Conservation (phyloP, 2,888 invertebrate species). For the Dicranocentrus wangi region DNA sequence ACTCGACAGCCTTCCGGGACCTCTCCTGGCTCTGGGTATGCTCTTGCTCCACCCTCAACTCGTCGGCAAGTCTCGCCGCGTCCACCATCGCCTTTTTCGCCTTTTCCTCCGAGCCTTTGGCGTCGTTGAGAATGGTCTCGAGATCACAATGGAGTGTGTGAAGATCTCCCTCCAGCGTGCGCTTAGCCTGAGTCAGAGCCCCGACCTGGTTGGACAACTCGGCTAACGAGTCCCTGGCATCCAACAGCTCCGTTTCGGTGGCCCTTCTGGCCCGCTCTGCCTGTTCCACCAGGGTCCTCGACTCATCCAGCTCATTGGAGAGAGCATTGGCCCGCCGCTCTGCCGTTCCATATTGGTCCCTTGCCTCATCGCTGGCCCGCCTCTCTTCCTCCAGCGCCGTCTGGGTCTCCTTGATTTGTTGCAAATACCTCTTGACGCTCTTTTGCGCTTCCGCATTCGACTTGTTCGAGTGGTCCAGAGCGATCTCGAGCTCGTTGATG, state of each 20-base stretch:
- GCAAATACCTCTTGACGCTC: conserved; percentile 77
- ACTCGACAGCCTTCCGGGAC: conserved; percentile 78
- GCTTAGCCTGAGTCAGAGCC: conserved; percentile 77
- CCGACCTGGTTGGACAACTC: conserved; percentile 77
- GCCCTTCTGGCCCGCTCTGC: conserved; percentile 78
- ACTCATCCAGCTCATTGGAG: conserved; percentile 78
- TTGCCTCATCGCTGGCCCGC: conserved; percentile 77
- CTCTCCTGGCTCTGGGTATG: conserved; percentile 78
- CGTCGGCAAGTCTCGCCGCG: conserved; percentile 79
- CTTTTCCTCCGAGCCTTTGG: conserved; percentile 75
- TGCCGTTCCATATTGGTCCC: conserved; percentile 77
- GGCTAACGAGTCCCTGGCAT: conserved; percentile 78
- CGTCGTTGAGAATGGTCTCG: conserved; percentile 73
- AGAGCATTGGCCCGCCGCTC: conserved; percentile 76
- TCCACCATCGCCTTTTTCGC: conserved; percentile 77
- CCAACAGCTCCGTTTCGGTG: conserved; percentile 77
- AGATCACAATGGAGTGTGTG: conserved; percentile 78
- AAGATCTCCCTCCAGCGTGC: conserved; percentile 78
- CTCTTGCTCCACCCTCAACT: conserved; percentile 79
- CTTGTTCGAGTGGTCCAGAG: conserved; percentile 79
- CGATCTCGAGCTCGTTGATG: conserved; percentile 80
- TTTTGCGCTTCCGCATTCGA: conserved; percentile 77
- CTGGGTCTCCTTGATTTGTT: conserved; percentile 76
- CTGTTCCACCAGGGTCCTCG: conserved; percentile 71
- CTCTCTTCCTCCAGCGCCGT: conserved; percentile 77